Conservation (phyloP, 2,888 invertebrate genomes). For the Leptinotarsa juncta region DNA sequence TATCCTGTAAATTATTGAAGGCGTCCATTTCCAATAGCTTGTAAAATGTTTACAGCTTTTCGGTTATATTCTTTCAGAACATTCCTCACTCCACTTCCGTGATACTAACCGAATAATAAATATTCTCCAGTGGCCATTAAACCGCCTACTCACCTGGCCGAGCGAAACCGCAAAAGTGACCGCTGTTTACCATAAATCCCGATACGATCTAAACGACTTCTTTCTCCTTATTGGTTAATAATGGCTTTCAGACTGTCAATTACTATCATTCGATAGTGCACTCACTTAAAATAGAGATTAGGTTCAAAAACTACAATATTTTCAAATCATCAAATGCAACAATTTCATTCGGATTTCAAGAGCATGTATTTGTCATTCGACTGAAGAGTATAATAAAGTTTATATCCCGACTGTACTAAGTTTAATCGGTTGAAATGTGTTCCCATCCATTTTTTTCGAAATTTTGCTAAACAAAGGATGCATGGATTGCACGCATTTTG, state of each 20-base stretch:
- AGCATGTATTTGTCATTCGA: too few relatives aligned
- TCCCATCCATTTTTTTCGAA: too few relatives aligned
- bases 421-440: too few relatives aligned
- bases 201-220: constrained; percentile 34
- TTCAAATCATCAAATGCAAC: not conserved
- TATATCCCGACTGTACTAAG: too few relatives aligned
- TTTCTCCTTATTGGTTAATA: constrained; percentile 26
- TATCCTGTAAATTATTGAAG: not conserved
- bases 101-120: constrained; percentile 30
- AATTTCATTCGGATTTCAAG: too few relatives aligned
- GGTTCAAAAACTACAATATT: not conserved
- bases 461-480: too few relatives aligned
- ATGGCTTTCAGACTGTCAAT: constrained; percentile 28
- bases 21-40: constrained; percentile 2
- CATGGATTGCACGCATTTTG: too few relatives aligned
- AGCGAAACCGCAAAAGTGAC: constrained; percentile 32
- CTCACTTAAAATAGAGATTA: constrained; percentile 8
- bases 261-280: constrained; percentile 13
- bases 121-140: constrained; percentile 32
- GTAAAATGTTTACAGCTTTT: constrained; percentile 4
- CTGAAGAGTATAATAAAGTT: too few relatives aligned
- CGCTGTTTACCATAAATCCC: constrained; percentile 37
- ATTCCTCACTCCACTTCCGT: constrained; percentile 25
- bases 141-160: constrained; percentile 32
- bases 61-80: constrained; percentile 18